These are phyloP conservation scores for Sebastes reedi DNA, from an alignment of 2,797 vertebrate species.

Conservation along the genomic window DNA sequence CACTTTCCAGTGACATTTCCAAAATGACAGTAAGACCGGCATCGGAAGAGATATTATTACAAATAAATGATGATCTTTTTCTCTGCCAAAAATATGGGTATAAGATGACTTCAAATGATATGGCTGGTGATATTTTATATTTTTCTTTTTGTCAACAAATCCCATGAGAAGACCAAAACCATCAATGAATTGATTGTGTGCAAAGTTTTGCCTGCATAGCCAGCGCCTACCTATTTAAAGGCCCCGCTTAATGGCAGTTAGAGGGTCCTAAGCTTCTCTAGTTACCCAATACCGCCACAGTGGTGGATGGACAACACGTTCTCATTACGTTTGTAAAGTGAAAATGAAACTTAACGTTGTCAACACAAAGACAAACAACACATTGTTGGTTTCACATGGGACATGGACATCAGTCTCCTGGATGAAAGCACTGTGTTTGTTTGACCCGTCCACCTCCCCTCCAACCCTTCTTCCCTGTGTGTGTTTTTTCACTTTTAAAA, in stretches of 20 bases:
- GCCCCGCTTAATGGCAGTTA: neutral
- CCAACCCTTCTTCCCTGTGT: too few relatives aligned
- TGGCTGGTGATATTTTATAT: neutral
- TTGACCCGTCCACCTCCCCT: neutral
- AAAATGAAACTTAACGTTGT: neutral
- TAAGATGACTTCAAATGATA: neutral
- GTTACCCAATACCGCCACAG: neutral
- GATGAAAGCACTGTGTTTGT: too few relatives aligned
- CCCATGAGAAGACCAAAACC: neutral
- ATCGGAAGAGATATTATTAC: neutral
- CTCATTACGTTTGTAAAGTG: neutral
- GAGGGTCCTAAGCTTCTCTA: neutral
- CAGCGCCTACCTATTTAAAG: neutral
- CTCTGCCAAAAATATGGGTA: neutral
- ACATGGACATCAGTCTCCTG: neutral
- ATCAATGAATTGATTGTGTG: neutral
- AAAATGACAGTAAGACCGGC: constrained; percentile 5
- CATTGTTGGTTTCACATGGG: neutral
- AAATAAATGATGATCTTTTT: constrained; percentile 11
- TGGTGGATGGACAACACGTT: neutral
- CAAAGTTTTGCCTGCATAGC: neutral
- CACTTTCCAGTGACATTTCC: constrained; percentile 16
- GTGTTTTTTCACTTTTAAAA: too few relatives aligned
- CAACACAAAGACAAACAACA: neutral
- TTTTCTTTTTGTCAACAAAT: neutral